Evolutionary conservation across 2,113 vertebrate genomes (phyloP).

Genomic region (Nycticebus coucang): DNA sequence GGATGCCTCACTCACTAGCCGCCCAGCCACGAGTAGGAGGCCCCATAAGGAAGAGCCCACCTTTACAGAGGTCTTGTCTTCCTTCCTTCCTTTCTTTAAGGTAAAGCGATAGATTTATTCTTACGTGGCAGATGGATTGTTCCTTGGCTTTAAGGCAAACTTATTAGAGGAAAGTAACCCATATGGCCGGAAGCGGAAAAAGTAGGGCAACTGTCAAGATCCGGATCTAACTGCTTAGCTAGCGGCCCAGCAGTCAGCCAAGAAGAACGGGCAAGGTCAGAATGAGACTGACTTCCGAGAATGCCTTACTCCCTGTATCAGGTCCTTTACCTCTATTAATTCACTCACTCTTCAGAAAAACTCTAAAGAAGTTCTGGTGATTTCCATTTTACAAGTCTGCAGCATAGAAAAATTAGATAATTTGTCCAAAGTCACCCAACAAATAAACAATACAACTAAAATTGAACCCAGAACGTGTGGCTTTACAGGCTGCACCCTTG

Average conservation of each 20-base stretch:
- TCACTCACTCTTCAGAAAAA: not conserved
- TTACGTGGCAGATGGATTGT: constrained; percentile 40
- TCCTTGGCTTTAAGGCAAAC: constrained; percentile 31
- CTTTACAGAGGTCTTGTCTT: not conserved
- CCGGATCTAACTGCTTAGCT: not conserved
- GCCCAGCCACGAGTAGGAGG: not conserved
- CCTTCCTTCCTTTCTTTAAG: not conserved
- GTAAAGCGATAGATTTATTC: constrained; percentile 38
- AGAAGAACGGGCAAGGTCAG: not conserved
- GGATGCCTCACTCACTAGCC: not conserved
- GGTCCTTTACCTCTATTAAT: not conserved
- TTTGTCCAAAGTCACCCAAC: not conserved
- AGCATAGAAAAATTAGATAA: not conserved
- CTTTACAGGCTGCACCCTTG: not conserved
- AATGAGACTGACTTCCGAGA: not conserved
- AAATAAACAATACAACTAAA: not conserved
- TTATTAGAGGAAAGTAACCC: constrained; percentile 38
- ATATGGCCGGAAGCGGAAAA: constrained; percentile 23
- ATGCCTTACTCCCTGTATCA: not conserved
- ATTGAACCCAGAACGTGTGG: not conserved
- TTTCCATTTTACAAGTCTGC: not conserved
- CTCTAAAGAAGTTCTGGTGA: not conserved
- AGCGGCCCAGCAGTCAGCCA: not conserved
- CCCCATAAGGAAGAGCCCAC: not conserved
- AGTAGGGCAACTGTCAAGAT: not conserved